These are phyloP conservation scores for Ictalurus punctatus DNA, from an alignment of 2,113 vertebrate genomes.

Conservation along the genomic window DNA sequence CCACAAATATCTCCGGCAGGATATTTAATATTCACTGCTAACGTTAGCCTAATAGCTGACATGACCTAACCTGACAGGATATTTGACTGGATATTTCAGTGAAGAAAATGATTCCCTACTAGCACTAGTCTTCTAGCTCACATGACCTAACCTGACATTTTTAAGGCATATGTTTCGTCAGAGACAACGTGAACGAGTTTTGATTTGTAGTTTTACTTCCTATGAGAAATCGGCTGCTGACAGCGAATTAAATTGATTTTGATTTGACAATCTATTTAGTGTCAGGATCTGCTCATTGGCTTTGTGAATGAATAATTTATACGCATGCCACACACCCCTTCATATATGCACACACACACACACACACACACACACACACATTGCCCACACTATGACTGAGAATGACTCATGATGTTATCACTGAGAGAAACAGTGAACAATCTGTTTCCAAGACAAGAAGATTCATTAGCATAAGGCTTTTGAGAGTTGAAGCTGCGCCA, in stretches of 20 bases:
- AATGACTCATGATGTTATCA: conserved; percentile 40
- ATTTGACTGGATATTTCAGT: neutral
- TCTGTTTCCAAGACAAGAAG: conserved; percentile 22
- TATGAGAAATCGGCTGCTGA: neutral
- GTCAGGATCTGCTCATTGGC: conserved; percentile 1
- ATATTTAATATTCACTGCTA: neutral
- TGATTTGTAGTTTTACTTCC: neutral
- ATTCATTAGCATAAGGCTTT: conserved; percentile 5
- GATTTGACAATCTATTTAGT: conserved; percentile 13
- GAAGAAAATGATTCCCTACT: neutral
- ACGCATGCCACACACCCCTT: conserved; percentile 4
- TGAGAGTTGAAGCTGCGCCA: neutral
- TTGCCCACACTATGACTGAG: conserved; percentile 12
- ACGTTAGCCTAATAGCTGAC: neutral
- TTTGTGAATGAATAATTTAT: conserved; percentile 41
- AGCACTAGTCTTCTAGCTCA: neutral
- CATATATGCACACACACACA: neutral
- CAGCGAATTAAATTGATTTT: conserved; percentile 1
- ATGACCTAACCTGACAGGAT: neutral
- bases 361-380: neutral
- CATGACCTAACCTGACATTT: neutral
- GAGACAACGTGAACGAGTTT: neutral
- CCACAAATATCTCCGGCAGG: neutral
- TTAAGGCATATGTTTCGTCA: neutral
- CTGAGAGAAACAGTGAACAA: conserved; percentile 21